These are phyloP conservation scores for Genyomyrus donnyi DNA, from an alignment of 2,113 vertebrate genomes.

Conservation along the genomic window DNA sequence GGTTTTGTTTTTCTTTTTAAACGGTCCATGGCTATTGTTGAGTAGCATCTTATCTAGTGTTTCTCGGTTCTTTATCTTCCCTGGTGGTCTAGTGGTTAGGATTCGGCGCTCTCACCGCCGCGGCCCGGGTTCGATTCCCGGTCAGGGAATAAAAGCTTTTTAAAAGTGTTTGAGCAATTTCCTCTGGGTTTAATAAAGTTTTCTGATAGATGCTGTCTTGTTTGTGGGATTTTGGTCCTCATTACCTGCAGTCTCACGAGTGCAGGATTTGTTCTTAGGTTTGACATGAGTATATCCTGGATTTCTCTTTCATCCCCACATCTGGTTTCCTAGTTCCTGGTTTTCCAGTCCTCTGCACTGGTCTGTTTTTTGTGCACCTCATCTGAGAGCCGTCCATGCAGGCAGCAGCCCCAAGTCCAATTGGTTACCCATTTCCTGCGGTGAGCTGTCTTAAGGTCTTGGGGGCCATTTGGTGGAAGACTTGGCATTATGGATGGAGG, in stretches of 20 bases:
- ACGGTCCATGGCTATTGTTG: too few species aligned
- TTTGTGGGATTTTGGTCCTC: not conserved
- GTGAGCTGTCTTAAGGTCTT: not conserved
- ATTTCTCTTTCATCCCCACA: not conserved
- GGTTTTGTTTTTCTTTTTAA: too few species aligned
- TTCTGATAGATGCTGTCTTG: too few species aligned
- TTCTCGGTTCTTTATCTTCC: not conserved
- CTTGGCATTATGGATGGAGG: not conserved
- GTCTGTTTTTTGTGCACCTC: not conserved
- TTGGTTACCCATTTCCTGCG: not conserved
- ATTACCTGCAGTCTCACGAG: not conserved
- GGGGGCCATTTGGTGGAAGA: not conserved
- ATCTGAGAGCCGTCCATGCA: not conserved
- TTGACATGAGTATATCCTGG: not conserved
- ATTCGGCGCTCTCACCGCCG: constrained; percentile 39
- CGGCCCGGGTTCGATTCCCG: constrained; percentile 39
- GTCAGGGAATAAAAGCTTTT: constrained; percentile 20
- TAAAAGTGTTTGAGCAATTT: too few species aligned
- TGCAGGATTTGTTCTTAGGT: not conserved
- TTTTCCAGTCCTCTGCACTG: not conserved
- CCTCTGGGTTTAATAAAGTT: too few species aligned
- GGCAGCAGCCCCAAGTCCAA: not conserved
- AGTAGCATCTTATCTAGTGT: not conserved
- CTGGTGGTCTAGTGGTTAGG: constrained; percentile 40
- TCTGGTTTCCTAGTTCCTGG: not conserved